These are phyloP conservation scores for Agelas oroides DNA, from an alignment of 37 sponge, comb jelly and placozoan species.

Conservation along the genomic window DNA sequence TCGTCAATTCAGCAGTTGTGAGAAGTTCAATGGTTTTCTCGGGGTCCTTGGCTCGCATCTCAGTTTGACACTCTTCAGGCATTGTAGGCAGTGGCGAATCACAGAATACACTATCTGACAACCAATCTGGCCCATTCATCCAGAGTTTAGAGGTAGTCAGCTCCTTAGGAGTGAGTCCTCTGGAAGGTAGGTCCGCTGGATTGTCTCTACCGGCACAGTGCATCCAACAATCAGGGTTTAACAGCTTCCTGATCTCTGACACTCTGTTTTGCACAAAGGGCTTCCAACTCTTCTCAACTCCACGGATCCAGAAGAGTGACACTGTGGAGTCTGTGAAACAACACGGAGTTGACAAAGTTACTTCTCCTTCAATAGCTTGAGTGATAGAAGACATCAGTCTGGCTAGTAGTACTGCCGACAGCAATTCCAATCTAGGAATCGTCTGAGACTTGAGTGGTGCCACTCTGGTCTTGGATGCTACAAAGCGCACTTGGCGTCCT, in stretches of 20 bases:
- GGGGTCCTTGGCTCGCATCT: background rate
- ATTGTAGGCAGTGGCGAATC: background rate
- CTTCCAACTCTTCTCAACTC: conserved; percentile 28
- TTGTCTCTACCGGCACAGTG: no score
- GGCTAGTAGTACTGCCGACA: conserved; percentile 35
- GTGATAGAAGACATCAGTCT: conserved; percentile 15
- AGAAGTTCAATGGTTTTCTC: background rate
- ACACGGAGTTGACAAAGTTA: background rate
- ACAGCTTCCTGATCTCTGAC: conserved; percentile 14
- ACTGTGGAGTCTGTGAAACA: conserved; percentile 38
- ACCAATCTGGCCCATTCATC: conserved; percentile 38
- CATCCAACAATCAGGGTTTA: no score
- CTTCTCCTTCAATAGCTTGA: background rate
- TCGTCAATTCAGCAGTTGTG: background rate
- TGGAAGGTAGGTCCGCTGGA: no score
- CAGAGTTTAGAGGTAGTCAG: conserved; percentile 12
- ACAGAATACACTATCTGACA: background rate
- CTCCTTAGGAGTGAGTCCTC: background rate
- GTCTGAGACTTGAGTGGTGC: conserved; percentile 22
- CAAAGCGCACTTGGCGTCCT: background rate
- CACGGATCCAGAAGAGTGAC: conserved; percentile 42
- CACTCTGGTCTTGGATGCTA: no score
- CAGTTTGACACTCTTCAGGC: conserved; percentile 21
- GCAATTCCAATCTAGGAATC: conserved; percentile 40
- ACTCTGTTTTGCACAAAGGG: conserved; percentile 33